Percentiles rank a stretch among this genome's conserved stretches.
phyloP scores from a whole-genome alignment of 2,113 vertebrate genomes.

The Esox niger region DNA sequence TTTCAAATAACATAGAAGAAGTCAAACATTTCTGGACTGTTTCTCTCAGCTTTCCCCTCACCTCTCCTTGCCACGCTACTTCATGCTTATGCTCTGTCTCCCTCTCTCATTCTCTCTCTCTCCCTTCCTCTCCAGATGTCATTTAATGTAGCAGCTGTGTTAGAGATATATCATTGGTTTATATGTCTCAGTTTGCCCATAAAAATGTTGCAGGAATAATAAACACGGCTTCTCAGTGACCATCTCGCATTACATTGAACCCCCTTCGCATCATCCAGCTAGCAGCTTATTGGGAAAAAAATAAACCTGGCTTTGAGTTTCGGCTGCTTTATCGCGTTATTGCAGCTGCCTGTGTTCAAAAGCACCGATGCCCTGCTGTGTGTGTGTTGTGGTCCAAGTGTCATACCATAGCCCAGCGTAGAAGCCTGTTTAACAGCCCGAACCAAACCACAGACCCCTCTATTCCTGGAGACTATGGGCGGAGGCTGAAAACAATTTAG shows the following conservation, averaged over 20 bases:
- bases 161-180: constrained; percentile 31
- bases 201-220: constrained; percentile 40
- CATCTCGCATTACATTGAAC: constrained; percentile 30
- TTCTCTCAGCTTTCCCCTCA: background rate
- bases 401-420: background rate
- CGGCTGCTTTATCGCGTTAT: constrained; percentile 58
- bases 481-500: constrained; percentile 17
- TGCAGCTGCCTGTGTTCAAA: constrained; percentile 56
- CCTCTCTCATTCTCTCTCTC: background rate
- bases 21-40: too few species aligned
- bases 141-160: constrained; percentile 35
- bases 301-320: constrained; percentile 15
- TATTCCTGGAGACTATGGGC: constrained; percentile 24
- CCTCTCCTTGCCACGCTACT: background rate
- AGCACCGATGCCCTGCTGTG: constrained; percentile 37
- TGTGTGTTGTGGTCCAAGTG: constrained; percentile 4
- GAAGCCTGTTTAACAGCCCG: constrained; percentile 8
- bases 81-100: background rate
- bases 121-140: constrained; percentile 26
- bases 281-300: constrained; percentile 43
- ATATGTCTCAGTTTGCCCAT: constrained; percentile 47
- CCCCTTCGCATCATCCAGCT: constrained; percentile 29
- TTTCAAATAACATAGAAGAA: too few species aligned
- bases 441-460: background rate
- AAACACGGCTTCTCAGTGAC: constrained; percentile 39